phyloP scores from a whole-genome alignment of 2,113 vertebrate genomes.

The Brevimyrus niger region DNA sequence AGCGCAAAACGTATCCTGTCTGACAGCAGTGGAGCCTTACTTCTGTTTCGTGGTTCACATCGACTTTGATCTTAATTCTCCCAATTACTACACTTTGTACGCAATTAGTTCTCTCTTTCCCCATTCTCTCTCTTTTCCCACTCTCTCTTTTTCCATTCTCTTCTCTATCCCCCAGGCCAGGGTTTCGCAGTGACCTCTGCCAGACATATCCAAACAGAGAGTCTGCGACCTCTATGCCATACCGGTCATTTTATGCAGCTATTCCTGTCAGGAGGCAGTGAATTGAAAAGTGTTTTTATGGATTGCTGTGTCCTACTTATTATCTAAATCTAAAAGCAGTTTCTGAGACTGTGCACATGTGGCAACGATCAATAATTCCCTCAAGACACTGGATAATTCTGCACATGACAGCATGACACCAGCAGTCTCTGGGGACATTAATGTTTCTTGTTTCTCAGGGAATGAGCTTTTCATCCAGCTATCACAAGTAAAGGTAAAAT shows the following conservation, averaged over 20 bases:
- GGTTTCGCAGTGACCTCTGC: slow-evolving; percentile 34
- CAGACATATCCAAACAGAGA: slow-evolving; percentile 53
- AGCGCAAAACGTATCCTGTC: neutral
- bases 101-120: slow-evolving; percentile 15
- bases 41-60: neutral
- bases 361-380: slow-evolving; percentile 57
- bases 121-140: neutral
- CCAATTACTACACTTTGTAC: neutral
- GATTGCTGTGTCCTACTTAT: slow-evolving; percentile 52
- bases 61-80: neutral
- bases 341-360: slow-evolving; percentile 51
- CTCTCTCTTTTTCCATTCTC: too few relatives aligned
- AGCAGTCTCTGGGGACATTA: neutral
- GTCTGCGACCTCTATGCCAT: slow-evolving; percentile 51
- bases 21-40: neutral
- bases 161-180: slow-evolving; percentile 12
- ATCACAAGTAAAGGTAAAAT: neutral
- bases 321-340: slow-evolving; percentile 49
- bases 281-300: neutral
- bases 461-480: slow-evolving; percentile 17
- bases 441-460: neutral
- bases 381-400: slow-evolving; percentile 6
- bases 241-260: slow-evolving; percentile 49
- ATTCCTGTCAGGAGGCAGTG: slow-evolving; percentile 30
- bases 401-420: neutral